Conservation (phyloP, 2,113 vertebrate genomes). For the Ranitomeya imitator region DNA sequence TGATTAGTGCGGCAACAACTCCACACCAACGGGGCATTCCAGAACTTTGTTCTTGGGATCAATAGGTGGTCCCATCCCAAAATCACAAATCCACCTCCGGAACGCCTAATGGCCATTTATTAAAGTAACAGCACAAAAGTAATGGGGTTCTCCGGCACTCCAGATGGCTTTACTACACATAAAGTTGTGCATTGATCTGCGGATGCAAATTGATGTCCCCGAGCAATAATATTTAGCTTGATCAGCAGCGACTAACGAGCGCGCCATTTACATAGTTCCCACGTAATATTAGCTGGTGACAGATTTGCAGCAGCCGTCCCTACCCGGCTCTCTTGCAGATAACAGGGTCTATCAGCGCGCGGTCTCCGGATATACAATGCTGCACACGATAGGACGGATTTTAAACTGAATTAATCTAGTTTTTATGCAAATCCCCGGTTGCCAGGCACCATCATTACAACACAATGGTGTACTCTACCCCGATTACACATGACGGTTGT, state of each 20-base stretch:
- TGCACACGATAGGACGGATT: neutral
- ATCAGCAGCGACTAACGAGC: neutral
- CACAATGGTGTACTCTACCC: conserved; percentile 38
- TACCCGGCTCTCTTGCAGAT: neutral
- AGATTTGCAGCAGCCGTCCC: neutral
- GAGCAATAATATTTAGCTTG: neutral
- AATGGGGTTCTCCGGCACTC: neutral
- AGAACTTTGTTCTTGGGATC: no score
- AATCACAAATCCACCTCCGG: neutral
- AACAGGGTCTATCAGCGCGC: neutral
- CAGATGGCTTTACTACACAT: neutral
- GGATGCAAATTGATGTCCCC: neutral
- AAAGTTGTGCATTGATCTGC: neutral
- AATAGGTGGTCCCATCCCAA: no score
- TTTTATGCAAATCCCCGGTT: conserved; percentile 29
- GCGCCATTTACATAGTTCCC: neutral
- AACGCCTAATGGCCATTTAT: neutral
- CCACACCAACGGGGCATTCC: no score
- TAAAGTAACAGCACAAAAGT: neutral
- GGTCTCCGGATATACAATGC: neutral
- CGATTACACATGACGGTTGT: neutral
- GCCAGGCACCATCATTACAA: conserved; percentile 30
- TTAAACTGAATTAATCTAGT: conserved; percentile 26
- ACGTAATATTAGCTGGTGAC: neutral
- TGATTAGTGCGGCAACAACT: no score